Conservation (phyloP, 2,113 vertebrate genomes). For the Hypanus sabinus region DNA sequence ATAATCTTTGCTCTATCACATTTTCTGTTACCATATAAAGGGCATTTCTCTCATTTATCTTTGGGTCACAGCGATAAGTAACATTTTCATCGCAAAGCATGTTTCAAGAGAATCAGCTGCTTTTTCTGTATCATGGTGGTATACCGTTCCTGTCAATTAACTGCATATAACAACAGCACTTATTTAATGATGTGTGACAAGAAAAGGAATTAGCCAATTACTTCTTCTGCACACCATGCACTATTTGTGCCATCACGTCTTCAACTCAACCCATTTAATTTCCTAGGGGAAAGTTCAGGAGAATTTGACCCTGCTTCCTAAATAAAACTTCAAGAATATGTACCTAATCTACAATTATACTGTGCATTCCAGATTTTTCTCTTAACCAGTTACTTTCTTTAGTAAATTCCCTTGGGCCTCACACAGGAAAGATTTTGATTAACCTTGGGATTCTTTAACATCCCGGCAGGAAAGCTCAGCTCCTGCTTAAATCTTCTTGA, state of each 20-base stretch:
- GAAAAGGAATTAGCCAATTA: conserved; percentile 19
- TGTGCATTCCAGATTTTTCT: neutral
- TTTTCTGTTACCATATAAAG: neutral
- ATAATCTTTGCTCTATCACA: neutral
- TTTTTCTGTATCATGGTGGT: conserved; percentile 2
- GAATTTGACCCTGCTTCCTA: neutral
- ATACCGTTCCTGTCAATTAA: conserved; percentile 20
- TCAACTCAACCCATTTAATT: conserved; percentile 20
- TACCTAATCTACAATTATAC: neutral
- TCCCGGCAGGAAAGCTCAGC: neutral
- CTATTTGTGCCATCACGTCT: conserved; percentile 11
- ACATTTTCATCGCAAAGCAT: neutral
- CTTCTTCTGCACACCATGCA: neutral
- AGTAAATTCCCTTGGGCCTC: neutral
- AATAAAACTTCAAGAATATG: neutral
- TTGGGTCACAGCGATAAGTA: neutral
- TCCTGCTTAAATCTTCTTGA: neutral
- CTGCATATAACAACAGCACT: conserved; percentile 2
- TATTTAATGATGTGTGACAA: conserved; percentile 25
- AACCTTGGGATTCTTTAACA: neutral
- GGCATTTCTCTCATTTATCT: neutral
- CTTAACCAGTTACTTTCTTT: neutral
- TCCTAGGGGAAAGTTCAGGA: neutral
- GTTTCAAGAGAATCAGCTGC: neutral
- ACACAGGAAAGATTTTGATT: neutral